Evolutionary conservation across 2,113 vertebrate genomes (phyloP).

Genomic region (Tupaia tana): DNA sequence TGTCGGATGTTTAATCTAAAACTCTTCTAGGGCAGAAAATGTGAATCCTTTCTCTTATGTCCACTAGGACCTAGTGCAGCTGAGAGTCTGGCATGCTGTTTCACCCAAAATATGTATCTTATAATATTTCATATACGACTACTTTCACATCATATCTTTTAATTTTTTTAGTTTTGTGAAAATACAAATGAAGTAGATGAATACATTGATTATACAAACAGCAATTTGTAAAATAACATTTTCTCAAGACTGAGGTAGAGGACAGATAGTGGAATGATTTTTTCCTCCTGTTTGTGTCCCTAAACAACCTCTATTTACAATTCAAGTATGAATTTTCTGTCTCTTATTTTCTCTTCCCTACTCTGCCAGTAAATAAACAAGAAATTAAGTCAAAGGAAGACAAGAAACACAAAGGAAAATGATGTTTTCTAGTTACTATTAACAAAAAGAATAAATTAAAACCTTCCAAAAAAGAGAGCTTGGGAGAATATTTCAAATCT

Average conservation of each 20-base stretch:
- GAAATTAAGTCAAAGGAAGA: slow-evolving; percentile 14
- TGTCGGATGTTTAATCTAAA: neutral
- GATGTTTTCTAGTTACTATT: neutral
- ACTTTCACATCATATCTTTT: neutral
- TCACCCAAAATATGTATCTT: neutral
- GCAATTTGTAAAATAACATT: slow-evolving; percentile 20
- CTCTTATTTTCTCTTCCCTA: neutral
- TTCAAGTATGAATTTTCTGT: neutral
- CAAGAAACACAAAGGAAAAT: neutral
- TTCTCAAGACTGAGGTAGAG: neutral
- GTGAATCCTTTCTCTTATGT: neutral
- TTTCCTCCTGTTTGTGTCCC: neutral
- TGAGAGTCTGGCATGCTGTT: neutral
- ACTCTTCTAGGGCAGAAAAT: neutral
- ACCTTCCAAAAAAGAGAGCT: neutral
- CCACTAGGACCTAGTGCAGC: neutral
- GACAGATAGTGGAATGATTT: neutral
- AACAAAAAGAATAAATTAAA: slow-evolving; percentile 36
- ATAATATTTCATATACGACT: neutral
- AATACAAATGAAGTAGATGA: neutral
- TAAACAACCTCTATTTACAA: neutral
- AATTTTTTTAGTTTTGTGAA: neutral
- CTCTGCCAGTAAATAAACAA: neutral
- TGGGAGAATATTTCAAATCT: neutral
- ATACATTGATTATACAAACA: neutral